A percentile compares a stretch with the other conserved stretches of the same genome.
phyloP scores from a whole-genome alignment of 2,888 invertebrate genomes.

The Furcula furcula region DNA sequence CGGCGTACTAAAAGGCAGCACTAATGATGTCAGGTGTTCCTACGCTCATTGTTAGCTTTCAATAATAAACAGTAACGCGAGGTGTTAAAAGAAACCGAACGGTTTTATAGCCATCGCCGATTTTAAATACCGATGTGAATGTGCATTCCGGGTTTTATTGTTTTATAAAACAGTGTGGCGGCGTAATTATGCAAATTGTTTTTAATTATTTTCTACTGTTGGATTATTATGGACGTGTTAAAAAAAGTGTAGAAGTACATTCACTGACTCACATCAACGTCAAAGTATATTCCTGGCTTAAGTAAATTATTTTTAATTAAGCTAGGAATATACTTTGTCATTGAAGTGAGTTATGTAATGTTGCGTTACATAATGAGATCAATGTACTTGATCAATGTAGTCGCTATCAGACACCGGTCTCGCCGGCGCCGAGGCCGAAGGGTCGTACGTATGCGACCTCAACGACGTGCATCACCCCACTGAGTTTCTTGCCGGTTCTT shows the following conservation, averaged over 20 bases:
- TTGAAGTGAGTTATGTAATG: no score
- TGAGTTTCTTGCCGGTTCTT: no score
- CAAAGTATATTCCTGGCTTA: no score
- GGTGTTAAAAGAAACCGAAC: slow-evolving; percentile 63
- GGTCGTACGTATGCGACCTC: no score
- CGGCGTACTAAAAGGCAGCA: slow-evolving; percentile 51
- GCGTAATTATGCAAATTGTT: slow-evolving; percentile 26
- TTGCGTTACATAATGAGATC: no score
- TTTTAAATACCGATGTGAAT: slow-evolving; percentile 46
- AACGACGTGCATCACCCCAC: no score
- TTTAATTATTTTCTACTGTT: slow-evolving; percentile 22
- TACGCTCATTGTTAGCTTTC: slow-evolving; percentile 57
- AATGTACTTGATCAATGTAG: no score
- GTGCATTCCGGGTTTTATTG: slow-evolving; percentile 35
- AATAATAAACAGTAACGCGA: slow-evolving; percentile 59
- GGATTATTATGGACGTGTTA: slow-evolving; percentile 2
- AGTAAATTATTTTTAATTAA: no score
- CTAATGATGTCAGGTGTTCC: slow-evolving; percentile 56
- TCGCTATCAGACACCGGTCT: no score
- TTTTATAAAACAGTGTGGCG: slow-evolving; percentile 28
- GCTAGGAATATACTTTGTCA: no score
- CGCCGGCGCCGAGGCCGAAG: no score
- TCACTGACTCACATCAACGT: no score
- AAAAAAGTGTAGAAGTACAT: not conserved
- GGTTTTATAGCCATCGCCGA: slow-evolving; percentile 59